Evolutionary conservation across 2,113 vertebrate genomes (phyloP).

Genomic region (Passer domesticus): DNA sequence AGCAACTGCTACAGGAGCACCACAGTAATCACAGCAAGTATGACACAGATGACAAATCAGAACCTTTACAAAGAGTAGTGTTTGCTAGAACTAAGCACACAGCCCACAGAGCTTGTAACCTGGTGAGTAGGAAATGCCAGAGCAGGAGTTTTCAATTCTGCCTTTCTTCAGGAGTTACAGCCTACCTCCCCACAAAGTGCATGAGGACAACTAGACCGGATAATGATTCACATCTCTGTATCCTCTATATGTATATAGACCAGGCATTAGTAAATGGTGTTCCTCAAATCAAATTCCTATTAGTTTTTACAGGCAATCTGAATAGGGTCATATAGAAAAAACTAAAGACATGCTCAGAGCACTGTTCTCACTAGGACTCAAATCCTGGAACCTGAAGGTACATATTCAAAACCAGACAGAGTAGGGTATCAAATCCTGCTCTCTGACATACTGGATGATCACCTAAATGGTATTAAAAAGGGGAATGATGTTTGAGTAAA

Average conservation of each 20-base stretch:
- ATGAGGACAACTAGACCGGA: neutral
- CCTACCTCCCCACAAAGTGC: neutral
- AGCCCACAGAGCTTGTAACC: neutral
- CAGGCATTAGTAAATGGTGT: neutral
- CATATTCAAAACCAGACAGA: neutral
- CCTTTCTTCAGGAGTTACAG: neutral
- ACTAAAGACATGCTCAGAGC: neutral
- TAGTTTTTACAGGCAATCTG: neutral
- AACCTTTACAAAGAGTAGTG: neutral
- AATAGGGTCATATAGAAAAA: neutral
- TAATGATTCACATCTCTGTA: neutral
- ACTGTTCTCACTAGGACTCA: neutral
- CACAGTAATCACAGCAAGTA: neutral
- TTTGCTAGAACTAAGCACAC: neutral
- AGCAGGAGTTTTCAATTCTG: neutral
- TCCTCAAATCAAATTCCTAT: neutral
- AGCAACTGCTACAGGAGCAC: neutral
- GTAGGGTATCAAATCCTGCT: neutral
- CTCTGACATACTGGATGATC: neutral
- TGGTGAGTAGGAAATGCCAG: neutral
- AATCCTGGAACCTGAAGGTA: neutral
- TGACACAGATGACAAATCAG: neutral
- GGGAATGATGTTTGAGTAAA: neutral
- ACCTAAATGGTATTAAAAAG: neutral
- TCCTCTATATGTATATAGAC: neutral